Conservation (phyloP, 2,888 invertebrate species). For the Stomorhina lunata region DNA sequence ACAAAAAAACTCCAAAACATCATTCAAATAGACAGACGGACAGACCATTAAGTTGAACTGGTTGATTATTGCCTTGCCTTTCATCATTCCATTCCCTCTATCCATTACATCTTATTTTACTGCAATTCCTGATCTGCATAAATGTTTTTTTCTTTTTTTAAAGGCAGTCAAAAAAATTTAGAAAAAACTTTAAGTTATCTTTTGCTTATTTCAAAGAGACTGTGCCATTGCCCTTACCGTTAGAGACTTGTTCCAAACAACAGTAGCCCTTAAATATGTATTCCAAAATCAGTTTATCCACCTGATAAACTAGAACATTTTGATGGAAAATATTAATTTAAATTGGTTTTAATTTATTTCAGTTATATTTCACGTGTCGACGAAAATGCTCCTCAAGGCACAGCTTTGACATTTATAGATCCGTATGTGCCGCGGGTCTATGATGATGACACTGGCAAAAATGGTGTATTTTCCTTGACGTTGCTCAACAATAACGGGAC, state of each 20-base stretch:
- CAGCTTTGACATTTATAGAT: constrained; percentile 85
- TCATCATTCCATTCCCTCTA: not conserved
- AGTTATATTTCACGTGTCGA: constrained; percentile 89
- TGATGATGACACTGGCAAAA: constrained; percentile 90
- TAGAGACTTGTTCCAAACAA: too few relatives aligned
- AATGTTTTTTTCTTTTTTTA: too few relatives aligned
- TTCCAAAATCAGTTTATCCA: too few relatives aligned
- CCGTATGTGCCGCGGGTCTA: constrained; percentile 87
- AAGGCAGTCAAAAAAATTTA: too few relatives aligned
- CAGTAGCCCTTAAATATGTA: too few relatives aligned
- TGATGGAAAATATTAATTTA: too few relatives aligned
- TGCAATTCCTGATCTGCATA: constrained; percentile 28
- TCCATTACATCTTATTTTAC: not conserved
- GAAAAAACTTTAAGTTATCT: too few relatives aligned
- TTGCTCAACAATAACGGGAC: constrained; percentile 91
- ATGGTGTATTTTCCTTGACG: constrained; percentile 89
- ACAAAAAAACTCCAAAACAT: constrained; percentile 59
- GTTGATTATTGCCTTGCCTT: constrained; percentile 23
- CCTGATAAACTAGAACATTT: too few relatives aligned
- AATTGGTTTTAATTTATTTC: constrained; percentile 60
- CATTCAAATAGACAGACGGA: not conserved
- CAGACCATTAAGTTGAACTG: constrained; percentile 30
- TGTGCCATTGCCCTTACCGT: too few relatives aligned
- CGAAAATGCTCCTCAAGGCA: constrained; percentile 91
- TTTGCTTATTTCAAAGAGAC: too few relatives aligned